Evolutionary conservation across 2,797 vertebrate species (phyloP).

Genomic region (Argyrosomus regius): DNA sequence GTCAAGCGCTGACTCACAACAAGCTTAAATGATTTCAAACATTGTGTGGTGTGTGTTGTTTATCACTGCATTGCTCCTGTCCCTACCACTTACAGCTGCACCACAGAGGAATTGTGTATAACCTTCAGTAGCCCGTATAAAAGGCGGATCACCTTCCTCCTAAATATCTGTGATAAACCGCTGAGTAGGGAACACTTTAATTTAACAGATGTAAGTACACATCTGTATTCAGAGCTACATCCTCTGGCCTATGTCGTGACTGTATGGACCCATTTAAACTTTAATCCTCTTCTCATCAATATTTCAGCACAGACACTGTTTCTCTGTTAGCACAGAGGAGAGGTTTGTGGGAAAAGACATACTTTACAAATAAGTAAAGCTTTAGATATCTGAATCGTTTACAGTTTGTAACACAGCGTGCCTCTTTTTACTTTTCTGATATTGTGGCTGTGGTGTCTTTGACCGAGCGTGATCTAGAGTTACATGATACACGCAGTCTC

Average conservation of each 20-base stretch:
- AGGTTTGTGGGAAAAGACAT: constrained; percentile 10
- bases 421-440: constrained; percentile 1
- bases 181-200: constrained; percentile 22
- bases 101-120: constrained; percentile 5
- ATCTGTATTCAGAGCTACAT: constrained; percentile 44
- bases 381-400: neutral
- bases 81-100: neutral
- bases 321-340: constrained; percentile 31
- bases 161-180: constrained; percentile 6
- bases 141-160: neutral
- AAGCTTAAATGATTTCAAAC: neutral
- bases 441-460: neutral
- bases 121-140: neutral
- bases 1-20: neutral
- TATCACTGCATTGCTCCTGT: neutral
- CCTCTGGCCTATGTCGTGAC: constrained; percentile 29
- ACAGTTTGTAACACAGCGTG: neutral
- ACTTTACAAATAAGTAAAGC: neutral
- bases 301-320: constrained; percentile 56
- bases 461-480: neutral
- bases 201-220: constrained; percentile 31
- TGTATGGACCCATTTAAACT: constrained; percentile 57
- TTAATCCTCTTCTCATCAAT: constrained; percentile 71
- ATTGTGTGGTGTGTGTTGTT: constrained; percentile 16
- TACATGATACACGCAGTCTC: neutral